These are phyloP conservation scores for Mercenaria mercenaria DNA, from an alignment of 1,140 invertebrate genomes.

Conservation along the genomic window DNA sequence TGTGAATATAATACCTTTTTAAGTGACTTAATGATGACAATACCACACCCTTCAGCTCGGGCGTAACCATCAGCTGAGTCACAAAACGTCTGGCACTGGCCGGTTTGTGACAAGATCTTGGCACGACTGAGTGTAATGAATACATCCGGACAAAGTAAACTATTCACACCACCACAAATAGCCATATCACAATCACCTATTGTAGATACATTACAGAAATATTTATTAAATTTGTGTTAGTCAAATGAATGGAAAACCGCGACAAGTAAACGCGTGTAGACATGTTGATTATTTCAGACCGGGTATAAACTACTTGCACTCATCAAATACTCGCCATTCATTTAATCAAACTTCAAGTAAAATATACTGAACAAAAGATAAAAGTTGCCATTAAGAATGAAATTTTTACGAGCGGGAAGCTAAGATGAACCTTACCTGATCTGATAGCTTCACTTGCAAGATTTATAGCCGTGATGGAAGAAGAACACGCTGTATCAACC, in stretches of 20 bases:
- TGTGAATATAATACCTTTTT: constrained; percentile 69
- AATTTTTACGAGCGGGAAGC: too few relatives aligned
- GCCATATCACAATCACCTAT: constrained; percentile 77
- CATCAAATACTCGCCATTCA: too few relatives aligned
- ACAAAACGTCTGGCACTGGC: constrained; percentile 78
- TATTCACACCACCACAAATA: constrained; percentile 78
- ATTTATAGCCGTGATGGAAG: constrained; percentile 94
- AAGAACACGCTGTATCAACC: constrained; percentile 99
- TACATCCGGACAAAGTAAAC: constrained; percentile 72
- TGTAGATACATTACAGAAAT: too few relatives aligned
- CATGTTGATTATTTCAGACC: too few relatives aligned
- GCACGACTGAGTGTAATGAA: constrained; percentile 76
- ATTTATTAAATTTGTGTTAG: too few relatives aligned
- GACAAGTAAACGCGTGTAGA: too few relatives aligned
- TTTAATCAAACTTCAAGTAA: too few relatives aligned
- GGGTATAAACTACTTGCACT: too few relatives aligned
- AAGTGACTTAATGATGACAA: constrained; percentile 75
- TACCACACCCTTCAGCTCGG: constrained; percentile 79
- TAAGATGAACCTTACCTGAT: too few relatives aligned
- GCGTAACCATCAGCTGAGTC: constrained; percentile 78
- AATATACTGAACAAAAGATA: too few relatives aligned
- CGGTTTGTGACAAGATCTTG: constrained; percentile 76
- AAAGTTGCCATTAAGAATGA: too few relatives aligned
- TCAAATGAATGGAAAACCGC: too few relatives aligned
- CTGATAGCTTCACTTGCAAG: constrained; percentile 94